These are phyloP conservation scores for Gambelia wislizenii DNA, from an alignment of 2,797 vertebrate species.

Conservation along the genomic window DNA sequence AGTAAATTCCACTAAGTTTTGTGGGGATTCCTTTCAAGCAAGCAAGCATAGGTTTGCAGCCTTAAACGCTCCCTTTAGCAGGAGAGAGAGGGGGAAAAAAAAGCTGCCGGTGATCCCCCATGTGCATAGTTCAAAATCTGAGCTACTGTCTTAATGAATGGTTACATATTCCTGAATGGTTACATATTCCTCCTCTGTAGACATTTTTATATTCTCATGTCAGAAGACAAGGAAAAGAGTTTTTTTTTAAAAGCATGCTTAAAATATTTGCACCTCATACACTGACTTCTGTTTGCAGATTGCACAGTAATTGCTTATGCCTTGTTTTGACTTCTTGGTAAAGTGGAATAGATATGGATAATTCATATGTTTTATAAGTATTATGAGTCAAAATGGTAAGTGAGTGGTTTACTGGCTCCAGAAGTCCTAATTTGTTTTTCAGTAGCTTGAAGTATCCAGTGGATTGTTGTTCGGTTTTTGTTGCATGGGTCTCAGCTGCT, in stretches of 20 bases:
- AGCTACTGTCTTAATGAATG: constrained; percentile 53
- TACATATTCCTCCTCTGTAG: no score
- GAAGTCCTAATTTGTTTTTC: constrained; percentile 80
- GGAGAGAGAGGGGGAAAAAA: constrained; percentile 62
- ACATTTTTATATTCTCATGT: constrained; percentile 58
- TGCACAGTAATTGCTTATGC: constrained; percentile 68
- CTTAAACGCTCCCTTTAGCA: constrained; percentile 61
- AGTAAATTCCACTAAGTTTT: neutral
- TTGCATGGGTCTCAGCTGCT: constrained; percentile 77
- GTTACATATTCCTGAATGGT: constrained; percentile 67
- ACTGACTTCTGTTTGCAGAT: constrained; percentile 62
- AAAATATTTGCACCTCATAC: constrained; percentile 61
- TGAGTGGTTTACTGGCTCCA: constrained; percentile 75
- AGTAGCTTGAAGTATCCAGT: constrained; percentile 77
- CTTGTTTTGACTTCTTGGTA: constrained; percentile 76
- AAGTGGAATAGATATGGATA: constrained; percentile 72
- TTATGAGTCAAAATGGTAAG: constrained; percentile 71
- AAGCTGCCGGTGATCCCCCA: constrained; percentile 63
- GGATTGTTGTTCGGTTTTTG: constrained; percentile 80
- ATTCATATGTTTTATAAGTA: constrained; percentile 77
- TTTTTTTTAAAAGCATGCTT: constrained; percentile 35
- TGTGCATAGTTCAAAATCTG: constrained; percentile 19
- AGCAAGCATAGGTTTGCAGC: constrained; percentile 45
- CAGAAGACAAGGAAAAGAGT: constrained; percentile 46
- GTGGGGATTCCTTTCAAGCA: constrained; percentile 21